Percentiles rank a stretch among this genome's conserved stretches.
These are phyloP conservation scores for Ochotona curzoniae DNA, from an alignment of 2,113 vertebrate species.

Conservation along the genomic window DNA sequence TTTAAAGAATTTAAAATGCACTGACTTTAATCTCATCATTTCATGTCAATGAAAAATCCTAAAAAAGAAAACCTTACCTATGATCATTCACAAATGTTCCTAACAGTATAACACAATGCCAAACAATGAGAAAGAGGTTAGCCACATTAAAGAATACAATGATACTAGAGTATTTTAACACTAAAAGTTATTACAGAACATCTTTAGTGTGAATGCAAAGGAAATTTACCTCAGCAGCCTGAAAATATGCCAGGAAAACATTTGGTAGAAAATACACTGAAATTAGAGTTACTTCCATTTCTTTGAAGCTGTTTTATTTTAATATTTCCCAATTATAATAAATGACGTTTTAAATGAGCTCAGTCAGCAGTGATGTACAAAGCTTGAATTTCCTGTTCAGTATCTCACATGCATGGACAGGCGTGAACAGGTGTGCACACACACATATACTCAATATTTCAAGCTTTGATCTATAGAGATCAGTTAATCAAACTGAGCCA, in stretches of 20 bases:
- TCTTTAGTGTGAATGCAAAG: background rate
- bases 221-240: background rate
- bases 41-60: background rate
- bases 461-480: background rate
- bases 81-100: background rate
- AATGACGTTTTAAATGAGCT: background rate
- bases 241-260: background rate
- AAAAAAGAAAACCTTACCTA: background rate
- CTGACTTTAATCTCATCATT: background rate
- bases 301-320: conserved; percentile 12
- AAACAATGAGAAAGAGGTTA: background rate
- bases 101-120: background rate
- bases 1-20: background rate
- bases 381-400: conserved; percentile 22
- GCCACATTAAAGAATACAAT: background rate
- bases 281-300: conserved; percentile 2
- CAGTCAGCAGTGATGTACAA: background rate
- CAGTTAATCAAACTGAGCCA: background rate
- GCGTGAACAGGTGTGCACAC: background rate
- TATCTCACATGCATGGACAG: background rate
- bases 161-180: background rate
- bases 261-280: conserved; percentile 5
- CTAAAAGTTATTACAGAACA: background rate
- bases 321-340: conserved; percentile 7
- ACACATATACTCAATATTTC: background rate